These are phyloP conservation scores for Bombus consobrinus DNA, from an alignment of 1,140 invertebrate species.

Conservation along the genomic window DNA sequence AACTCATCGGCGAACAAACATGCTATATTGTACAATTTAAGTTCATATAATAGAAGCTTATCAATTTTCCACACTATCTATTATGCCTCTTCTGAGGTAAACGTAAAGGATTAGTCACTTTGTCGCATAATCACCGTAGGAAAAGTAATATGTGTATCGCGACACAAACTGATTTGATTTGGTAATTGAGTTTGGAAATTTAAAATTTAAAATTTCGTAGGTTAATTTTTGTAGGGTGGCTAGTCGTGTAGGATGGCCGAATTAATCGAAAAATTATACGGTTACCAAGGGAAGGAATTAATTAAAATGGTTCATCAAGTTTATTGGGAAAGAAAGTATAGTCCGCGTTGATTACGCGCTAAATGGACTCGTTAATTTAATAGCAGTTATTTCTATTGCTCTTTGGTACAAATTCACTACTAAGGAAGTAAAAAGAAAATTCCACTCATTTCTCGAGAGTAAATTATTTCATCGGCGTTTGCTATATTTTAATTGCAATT, in stretches of 20 bases:
- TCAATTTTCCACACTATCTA: too few species aligned
- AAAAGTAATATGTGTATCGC: too few species aligned
- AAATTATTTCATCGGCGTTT: background rate
- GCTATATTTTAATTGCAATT: background rate
- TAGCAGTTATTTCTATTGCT: background rate
- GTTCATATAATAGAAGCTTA: too few species aligned
- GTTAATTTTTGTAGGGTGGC: background rate
- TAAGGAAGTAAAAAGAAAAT: background rate
- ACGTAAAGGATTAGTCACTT: too few species aligned
- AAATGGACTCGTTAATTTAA: slow-evolving; percentile 4
- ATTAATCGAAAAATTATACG: background rate
- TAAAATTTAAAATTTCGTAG: background rate
- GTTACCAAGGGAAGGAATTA: background rate
- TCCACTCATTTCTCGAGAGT: background rate
- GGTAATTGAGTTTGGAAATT: background rate
- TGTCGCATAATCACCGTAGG: too few species aligned
- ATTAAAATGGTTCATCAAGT: background rate
- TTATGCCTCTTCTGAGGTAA: too few species aligned
- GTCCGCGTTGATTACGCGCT: background rate
- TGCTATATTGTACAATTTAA: too few species aligned
- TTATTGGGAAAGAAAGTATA: background rate
- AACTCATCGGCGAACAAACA: too few species aligned
- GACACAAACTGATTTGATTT: too few species aligned
- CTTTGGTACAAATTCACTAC: background rate
- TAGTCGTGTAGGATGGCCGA: background rate